Base-by-base conservation (phyloP, 2,797 vertebrate species). In the Periparus ater region DNA sequence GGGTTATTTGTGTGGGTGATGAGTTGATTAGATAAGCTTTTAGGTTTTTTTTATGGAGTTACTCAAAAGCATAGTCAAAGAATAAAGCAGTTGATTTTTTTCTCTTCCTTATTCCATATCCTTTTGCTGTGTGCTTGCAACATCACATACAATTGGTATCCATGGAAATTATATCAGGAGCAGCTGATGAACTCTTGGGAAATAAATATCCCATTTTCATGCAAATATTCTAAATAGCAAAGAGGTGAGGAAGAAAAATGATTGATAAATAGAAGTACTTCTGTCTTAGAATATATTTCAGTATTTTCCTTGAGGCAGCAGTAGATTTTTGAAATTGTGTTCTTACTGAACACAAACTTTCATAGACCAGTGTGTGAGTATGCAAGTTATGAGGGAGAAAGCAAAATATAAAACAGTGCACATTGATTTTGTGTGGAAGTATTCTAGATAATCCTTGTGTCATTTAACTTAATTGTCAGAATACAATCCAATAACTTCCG, bases 191-290 rank as follows among this genome's bases (percentile, higher is more conserved):
- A 95, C 94, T 94, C 95, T 77, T 94, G 93, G 89, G 95, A 95
- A 97, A 95, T 96, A 97, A 96, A 96, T 81, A 87, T 87, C 85
- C 80, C 67, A 92, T 97, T 96, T 95, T 96, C 76, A 96, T 95
- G 95, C 89, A 96, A 90, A 96, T 94, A 94, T 88, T 91, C 83
- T 95, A 93, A 96, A 96, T 50, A 96, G 71, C 71, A 90, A 95
- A 84, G 85, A 90, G 80, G 77, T 91, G 61, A 86, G 77, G 50
- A 91, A 95, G 73, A 85, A 95, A 90, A 97, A 85, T 81, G 66
- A 77, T 89, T 93, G 91, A 91, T 93, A 96, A 96, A 97, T 86
- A 90, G 54, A 91, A 94, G 80, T 91, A 85, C 88, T 94, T 93
- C 66, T 81, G 13, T 83, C 92, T 85, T 81, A 79, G 74, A 93